A percentile compares a stretch with the other conserved stretches of the same genome.
Evolutionary conservation across 2,113 vertebrate genomes (phyloP).

Genomic region (Microcebus lehilahytsara): DNA sequence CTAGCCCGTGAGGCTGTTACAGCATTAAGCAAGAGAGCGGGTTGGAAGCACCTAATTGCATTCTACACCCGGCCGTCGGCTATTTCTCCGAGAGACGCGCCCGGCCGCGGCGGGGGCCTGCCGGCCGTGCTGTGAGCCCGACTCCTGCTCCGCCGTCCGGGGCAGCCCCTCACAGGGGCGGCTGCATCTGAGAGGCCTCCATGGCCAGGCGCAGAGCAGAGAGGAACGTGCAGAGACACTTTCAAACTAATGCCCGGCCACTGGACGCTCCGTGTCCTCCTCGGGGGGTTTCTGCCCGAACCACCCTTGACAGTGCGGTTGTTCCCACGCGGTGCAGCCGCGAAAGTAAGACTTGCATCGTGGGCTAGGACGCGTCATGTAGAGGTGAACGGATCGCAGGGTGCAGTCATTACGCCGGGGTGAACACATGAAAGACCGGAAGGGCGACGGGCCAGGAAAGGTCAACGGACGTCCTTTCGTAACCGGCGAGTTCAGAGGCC

Average conservation of each 20-base stretch:
- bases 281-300: neutral
- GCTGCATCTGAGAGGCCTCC: accelerated
- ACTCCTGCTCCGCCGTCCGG: accelerated
- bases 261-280: accelerated
- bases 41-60: accelerated
- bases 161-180: too few species aligned
- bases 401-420: neutral
- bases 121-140: accelerated
- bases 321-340: too few species aligned
- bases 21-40: neutral
- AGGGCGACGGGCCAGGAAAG: accelerated
- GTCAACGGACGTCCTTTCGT: neutral
- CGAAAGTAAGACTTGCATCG: accelerated
- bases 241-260: accelerated
- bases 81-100: accelerated
- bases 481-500: accelerated
- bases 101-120: accelerated
- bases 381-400: accelerated
- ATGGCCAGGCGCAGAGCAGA: neutral
- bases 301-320: accelerated
- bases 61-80: accelerated
- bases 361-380: accelerated
- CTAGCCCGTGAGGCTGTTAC: accelerated
- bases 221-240: accelerated
- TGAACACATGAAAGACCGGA: accelerated